Evolutionary conservation across 1,140 invertebrate species (phyloP), one percentile per base, ranked within the genome.

Genomic region (Zaprionus davidi): DNA sequence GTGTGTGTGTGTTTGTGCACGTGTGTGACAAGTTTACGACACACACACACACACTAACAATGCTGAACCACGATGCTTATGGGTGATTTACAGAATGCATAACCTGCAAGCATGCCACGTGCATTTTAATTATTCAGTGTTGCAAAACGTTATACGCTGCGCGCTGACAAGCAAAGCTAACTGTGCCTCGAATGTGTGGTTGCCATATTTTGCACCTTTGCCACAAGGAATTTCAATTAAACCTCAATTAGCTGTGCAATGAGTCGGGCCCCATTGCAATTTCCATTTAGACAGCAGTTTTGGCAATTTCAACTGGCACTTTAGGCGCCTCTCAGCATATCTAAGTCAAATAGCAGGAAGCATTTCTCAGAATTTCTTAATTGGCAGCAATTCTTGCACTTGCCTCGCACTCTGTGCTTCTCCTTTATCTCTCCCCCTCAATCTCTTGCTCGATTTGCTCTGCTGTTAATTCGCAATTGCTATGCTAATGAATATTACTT

Each of bases 191-290:
- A 59, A 78, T 64, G 64, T 65, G 51, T 17, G 41, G 56, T 58
- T 58, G 17, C 62, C 17, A 20, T 26, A 13, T 34, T 41, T 28
- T 66, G 63, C 81, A 82, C 72, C 57, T 78, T 51, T 58, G 24
- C 13, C 36, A 36, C 38, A 22, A 13, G 46, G 31, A 46, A 55
- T 71, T 71, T 69, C 68, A 82, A 80, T 86, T 66, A 80, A 67
- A 73, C 77, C 82, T 79, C 63, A 86, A 87, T 86, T 86, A 87
- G 80, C 62, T 65, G 36, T n/a, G 36, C 78, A 66, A 60, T 65
- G 34, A 71, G 41, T 44, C 46, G 57, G 15, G 24, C 31, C 17
- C n/a, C 34, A 17, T 22, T 26, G 22, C 9, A 20, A 51, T 44
- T 67, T 36, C 12, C 55, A 51, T 59, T 72, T 24, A 12, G 17